Evolutionary conservation across 1,140 invertebrate species (phyloP).

Genomic region (Uloborus diversus): DNA sequence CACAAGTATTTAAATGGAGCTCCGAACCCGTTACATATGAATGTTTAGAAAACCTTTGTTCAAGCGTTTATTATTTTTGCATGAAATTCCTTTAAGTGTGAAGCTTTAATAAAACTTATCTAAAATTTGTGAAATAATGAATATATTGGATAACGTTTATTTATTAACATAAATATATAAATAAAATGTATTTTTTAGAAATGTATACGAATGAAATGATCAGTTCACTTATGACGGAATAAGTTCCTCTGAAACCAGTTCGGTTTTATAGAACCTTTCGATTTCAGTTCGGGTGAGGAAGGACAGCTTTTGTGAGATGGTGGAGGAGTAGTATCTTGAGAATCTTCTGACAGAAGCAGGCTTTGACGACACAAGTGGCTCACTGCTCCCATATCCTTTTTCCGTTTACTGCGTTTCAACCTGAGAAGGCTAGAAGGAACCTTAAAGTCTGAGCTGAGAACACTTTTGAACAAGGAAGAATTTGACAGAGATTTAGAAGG

Average conservation of each 20-base stretch:
- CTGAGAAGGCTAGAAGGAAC: slow-evolving; percentile 12
- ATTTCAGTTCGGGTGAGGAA: slow-evolving; percentile 38
- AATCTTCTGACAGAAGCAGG: slow-evolving; percentile 13
- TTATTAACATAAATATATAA: too few species aligned
- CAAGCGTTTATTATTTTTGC: too few species aligned
- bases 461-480: slow-evolving; percentile 39
- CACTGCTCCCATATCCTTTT: slow-evolving; percentile 45
- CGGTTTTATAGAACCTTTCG: slow-evolving; percentile 4
- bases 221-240: slow-evolving; percentile 38
- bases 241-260: slow-evolving; percentile 45
- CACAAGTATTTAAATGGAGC: too few species aligned
- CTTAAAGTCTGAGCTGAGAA: slow-evolving; percentile 32
- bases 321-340: background rate
- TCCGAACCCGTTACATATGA: too few species aligned
- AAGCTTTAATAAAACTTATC: too few species aligned
- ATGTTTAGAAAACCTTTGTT: too few species aligned
- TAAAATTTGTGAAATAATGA: too few species aligned
- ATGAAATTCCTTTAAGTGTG: too few species aligned
- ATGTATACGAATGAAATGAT: too few species aligned
- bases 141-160: too few species aligned
- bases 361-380: slow-evolving; percentile 43
- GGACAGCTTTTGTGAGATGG: slow-evolving; percentile 38
- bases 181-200: too few species aligned
- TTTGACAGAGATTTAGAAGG: slow-evolving; percentile 40
- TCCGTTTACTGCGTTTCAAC: slow-evolving; percentile 27